A percentile compares a stretch with the other conserved stretches of the same genome.
Evolutionary conservation across 2,113 vertebrate genomes (phyloP).

Genomic region (Urocitellus parryii): DNA sequence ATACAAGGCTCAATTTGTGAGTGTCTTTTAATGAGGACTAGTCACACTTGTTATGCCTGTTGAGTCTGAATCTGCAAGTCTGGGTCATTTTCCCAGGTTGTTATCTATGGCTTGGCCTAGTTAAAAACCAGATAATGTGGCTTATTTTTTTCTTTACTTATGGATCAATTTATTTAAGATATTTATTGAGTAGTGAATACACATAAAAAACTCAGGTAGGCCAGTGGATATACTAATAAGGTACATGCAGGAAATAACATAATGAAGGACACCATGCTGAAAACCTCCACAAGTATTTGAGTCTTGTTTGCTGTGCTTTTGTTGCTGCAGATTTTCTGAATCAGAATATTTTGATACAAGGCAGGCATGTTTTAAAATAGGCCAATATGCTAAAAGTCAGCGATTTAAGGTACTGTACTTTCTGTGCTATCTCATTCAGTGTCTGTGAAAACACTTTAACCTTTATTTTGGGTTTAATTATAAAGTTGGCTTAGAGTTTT

Average conservation of each 20-base stretch:
- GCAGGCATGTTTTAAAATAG: background rate
- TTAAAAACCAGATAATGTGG: background rate
- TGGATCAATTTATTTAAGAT: background rate
- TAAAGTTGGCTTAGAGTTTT: slow-evolving; percentile 33
- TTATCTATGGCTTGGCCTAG: background rate
- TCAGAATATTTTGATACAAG: slow-evolving; percentile 2
- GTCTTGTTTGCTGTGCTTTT: slow-evolving; percentile 1
- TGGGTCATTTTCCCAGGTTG: background rate
- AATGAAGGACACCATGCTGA: background rate
- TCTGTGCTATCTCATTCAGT: background rate
- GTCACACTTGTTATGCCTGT: background rate
- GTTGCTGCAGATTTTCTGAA: background rate
- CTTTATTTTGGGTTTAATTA: slow-evolving; percentile 50
- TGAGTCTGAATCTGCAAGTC: background rate
- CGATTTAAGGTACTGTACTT: background rate
- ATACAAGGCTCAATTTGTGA: background rate
- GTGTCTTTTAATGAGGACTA: background rate
- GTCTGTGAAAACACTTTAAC: slow-evolving; percentile 41
- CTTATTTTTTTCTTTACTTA: slow-evolving; percentile 18
- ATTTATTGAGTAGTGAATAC: background rate
- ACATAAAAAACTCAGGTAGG: background rate
- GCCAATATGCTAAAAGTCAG: background rate
- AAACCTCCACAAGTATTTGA: slow-evolving; percentile 3
- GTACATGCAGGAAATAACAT: background rate
- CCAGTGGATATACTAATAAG: background rate